Evolutionary conservation across 1,140 invertebrate genomes (phyloP).

Genomic region (Antheraea pernyi): DNA sequence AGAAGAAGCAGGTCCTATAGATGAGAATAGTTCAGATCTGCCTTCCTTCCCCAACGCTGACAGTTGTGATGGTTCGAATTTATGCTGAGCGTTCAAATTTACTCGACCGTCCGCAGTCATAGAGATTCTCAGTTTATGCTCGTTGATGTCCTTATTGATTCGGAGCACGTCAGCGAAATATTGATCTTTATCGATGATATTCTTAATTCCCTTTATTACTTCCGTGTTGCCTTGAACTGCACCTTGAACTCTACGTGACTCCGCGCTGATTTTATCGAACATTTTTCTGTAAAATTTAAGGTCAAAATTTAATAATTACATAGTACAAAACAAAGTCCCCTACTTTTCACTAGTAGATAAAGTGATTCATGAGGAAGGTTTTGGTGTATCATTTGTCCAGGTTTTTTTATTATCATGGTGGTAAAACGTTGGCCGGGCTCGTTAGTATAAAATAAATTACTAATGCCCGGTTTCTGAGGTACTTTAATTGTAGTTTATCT

Average conservation of each 20-base stretch:
- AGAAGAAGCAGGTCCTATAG: slow-evolving; percentile 45
- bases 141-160: slow-evolving; percentile 71
- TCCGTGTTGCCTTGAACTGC: slow-evolving; percentile 66
- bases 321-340: too few species aligned
- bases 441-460: too few species aligned
- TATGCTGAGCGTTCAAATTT: slow-evolving; percentile 65
- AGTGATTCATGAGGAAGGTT: too few species aligned
- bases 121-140: slow-evolving; percentile 63
- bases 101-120: slow-evolving; percentile 69
- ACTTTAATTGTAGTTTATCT: too few species aligned
- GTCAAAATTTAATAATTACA: not conserved
- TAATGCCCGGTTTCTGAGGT: too few species aligned
- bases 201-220: slow-evolving; percentile 65
- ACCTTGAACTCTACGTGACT: slow-evolving; percentile 59
- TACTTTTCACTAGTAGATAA: too few species aligned
- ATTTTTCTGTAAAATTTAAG: slow-evolving; percentile 54
- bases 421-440: too few species aligned
- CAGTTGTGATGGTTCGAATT: slow-evolving; percentile 58
- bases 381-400: too few species aligned
- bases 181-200: slow-evolving; percentile 66
- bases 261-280: slow-evolving; percentile 70
- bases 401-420: too few species aligned
- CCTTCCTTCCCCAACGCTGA: slow-evolving; percentile 46
- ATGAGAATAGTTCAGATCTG: slow-evolving; percentile 49
- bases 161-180: slow-evolving; percentile 63